phyloP scores from a whole-genome alignment of 1,140 invertebrate genomes.

The Drosophila insularis region DNA sequence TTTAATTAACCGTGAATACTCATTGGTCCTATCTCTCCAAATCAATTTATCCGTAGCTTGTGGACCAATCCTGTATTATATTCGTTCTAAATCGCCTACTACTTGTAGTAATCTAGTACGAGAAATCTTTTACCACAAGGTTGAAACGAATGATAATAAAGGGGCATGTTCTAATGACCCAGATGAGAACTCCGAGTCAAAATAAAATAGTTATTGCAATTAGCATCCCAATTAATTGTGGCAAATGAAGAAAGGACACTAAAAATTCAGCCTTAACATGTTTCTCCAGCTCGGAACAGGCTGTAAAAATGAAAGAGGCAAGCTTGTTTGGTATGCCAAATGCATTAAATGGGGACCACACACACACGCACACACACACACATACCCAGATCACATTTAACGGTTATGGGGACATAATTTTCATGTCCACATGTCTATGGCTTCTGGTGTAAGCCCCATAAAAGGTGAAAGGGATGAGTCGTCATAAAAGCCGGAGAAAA shows the following conservation, averaged over 20 bases:
- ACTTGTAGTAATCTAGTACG: too few species aligned
- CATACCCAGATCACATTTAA: constrained; percentile 41
- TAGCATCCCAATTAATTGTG: not conserved
- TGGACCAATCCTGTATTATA: too few species aligned
- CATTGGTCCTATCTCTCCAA: too few species aligned
- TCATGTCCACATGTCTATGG: constrained; percentile 48
- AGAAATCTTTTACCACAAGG: too few species aligned
- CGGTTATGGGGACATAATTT: constrained; percentile 37
- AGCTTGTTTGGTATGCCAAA: constrained; percentile 52
- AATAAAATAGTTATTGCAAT: constrained; percentile 16
- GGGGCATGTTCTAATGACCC: not conserved
- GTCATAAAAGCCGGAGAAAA: constrained; percentile 43
- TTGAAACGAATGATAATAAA: too few species aligned
- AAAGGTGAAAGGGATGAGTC: constrained; percentile 46
- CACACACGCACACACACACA: not conserved
- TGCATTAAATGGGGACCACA: constrained; percentile 41
- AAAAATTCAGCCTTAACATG: constrained; percentile 27
- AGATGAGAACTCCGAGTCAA: not conserved
- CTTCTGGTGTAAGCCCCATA: constrained; percentile 42
- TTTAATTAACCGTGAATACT: too few species aligned
- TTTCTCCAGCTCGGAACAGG: constrained; percentile 33
- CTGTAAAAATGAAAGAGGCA: constrained; percentile 57
- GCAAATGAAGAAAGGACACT: not conserved
- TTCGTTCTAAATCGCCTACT: too few species aligned
- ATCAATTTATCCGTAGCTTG: too few species aligned